Percentiles rank a stretch among this genome's conserved stretches.
These are phyloP conservation scores for Drosophila meridionalis DNA, from an alignment of 2,888 invertebrate species.

Conservation along the genomic window DNA sequence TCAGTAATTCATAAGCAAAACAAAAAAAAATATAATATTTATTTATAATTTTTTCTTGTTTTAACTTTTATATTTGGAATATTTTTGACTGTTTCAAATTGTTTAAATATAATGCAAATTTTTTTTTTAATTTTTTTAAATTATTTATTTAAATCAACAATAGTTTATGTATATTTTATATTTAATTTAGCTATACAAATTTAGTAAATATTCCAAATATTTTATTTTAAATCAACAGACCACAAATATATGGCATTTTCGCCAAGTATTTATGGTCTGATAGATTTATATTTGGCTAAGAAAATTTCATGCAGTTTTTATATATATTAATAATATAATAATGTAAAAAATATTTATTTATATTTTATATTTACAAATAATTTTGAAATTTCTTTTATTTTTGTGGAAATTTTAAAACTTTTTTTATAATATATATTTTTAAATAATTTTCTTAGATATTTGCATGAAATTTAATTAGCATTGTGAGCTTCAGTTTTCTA, in stretches of 20 bases:
- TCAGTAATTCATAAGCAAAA: slow-evolving; percentile 18
- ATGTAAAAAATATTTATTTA: not conserved
- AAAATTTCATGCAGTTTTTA: slow-evolving; percentile 25
- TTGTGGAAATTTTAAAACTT: not conserved
- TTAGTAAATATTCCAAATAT: slow-evolving; percentile 44
- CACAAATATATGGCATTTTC: not conserved
- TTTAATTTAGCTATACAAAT: not conserved
- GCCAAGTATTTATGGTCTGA: not conserved
- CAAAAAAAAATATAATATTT: too few relatives aligned
- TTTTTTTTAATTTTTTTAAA: not conserved
- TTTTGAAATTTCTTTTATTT: not conserved
- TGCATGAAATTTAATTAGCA: slow-evolving; percentile 38
- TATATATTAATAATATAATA: too few relatives aligned
- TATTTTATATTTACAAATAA: not conserved
- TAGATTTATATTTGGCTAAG: slow-evolving; percentile 1
- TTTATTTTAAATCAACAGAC: slow-evolving; percentile 17
- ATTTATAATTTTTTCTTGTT: not conserved
- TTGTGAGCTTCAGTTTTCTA: slow-evolving; percentile 32
- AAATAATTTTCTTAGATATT: not conserved
- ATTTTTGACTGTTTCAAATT: not conserved
- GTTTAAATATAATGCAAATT: not conserved
- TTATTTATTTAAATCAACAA: not conserved
- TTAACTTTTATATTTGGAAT: not conserved
- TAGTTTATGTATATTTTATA: not conserved
- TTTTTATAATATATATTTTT: not conserved